Evolutionary conservation across 2,888 invertebrate species (phyloP).

Genomic region (Neria commutata): DNA sequence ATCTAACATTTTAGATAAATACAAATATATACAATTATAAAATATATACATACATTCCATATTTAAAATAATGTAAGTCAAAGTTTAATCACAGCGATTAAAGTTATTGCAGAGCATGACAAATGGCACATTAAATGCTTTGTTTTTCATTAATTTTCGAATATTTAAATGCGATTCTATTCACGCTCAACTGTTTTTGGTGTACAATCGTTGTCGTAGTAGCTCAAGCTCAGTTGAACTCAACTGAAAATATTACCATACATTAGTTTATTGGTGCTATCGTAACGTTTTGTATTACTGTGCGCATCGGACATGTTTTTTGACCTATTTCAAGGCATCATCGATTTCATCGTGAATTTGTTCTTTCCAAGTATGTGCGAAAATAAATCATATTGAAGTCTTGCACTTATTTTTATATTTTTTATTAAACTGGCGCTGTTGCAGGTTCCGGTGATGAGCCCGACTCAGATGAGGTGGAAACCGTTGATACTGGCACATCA

Average conservation of each 20-base stretch:
- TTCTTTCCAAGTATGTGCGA: slow-evolving; percentile 51
- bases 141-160: too few relatives aligned
- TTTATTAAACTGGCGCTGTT: background rate
- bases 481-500: slow-evolving; percentile 55
- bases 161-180: too few relatives aligned
- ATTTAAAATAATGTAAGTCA: too few relatives aligned
- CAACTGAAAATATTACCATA: background rate
- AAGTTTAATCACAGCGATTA: background rate
- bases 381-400: too few relatives aligned
- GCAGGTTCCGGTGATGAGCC: slow-evolving; percentile 48
- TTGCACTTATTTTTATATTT: background rate
- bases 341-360: slow-evolving; percentile 43
- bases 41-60: too few relatives aligned
- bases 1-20: too few relatives aligned
- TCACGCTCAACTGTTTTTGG: too few relatives aligned
- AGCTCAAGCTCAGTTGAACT: background rate
- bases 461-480: slow-evolving; percentile 54
- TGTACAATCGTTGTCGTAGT: too few relatives aligned
- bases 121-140: slow-evolving; percentile 21
- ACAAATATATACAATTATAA: too few relatives aligned
- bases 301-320: too few relatives aligned
- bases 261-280: too few relatives aligned
- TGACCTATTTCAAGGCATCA: slow-evolving; percentile 45
- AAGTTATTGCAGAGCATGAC: background rate
- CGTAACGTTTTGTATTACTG: too few relatives aligned